Evolutionary conservation across 2,888 invertebrate species (phyloP), one percentile per base, ranked within the genome.

Genomic region (Copidosoma aretas): DNA sequence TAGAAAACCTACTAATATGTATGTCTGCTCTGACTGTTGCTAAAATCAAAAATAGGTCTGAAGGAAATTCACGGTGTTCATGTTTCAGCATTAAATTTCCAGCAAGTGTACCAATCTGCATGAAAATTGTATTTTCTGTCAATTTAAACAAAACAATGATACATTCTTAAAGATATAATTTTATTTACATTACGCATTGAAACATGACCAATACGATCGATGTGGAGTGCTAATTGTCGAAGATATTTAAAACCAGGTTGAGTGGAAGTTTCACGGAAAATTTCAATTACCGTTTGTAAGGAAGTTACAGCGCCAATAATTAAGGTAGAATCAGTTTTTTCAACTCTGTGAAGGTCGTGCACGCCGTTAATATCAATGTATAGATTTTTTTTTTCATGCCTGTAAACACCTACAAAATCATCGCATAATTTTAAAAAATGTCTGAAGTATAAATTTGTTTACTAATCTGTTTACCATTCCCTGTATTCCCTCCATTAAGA

Each of bases 1-100:
- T 32, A 32, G 3, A 32, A 22, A 25, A 74, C 77, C 72, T 82
- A 87, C 89, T 82, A 68, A 88, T 79, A 17, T 85, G 86, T 10
- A 90, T 76, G 21, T 82, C 81, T 1, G 89, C 89, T 53, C 87
- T 86, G 17, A 88, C 87, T 1, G 89, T 88, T 80, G 87, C 88
- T 19, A 91, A 77, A 10, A 91, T 82, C 5, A 90, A 80, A 75
- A 88, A 91, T 15, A 92, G 77, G 76, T 92, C 92, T 0, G 92
- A 92, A 12, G 89, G 89, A 78, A 92, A 92, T 64, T 90, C 90
- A 4, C 83, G 86, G 74, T 90, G 86, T 10, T 84, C 77, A 77
- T 91, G 87, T 79, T 92, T 92, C 66, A 90, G 86, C 83, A 89
- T 88, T 65, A 92, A 79, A 76, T 92, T 92, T 0, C 92, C 92